phyloP scores from a whole-genome alignment of 2,888 invertebrate species.

The Cosmia trapezina region DNA sequence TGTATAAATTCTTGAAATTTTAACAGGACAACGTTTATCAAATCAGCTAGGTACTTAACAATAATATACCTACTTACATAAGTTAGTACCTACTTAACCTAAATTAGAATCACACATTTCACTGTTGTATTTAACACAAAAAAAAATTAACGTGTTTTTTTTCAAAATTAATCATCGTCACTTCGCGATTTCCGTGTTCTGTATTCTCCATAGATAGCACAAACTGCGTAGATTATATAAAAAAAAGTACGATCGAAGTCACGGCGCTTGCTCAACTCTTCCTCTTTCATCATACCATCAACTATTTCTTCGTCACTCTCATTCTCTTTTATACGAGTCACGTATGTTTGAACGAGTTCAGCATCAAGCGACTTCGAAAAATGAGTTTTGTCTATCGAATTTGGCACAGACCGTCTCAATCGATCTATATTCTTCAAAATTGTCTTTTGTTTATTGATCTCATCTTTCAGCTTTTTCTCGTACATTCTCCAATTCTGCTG shows the following conservation, averaged over 20 bases:
- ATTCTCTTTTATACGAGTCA: neutral
- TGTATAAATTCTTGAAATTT: too few relatives aligned
- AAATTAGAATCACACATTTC: neutral
- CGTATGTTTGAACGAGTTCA: constrained; percentile 13
- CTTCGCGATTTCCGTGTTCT: neutral
- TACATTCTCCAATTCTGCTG: neutral
- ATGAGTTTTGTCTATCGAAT: neutral
- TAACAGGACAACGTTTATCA: too few relatives aligned
- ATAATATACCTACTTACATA: too few relatives aligned
- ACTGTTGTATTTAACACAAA: neutral
- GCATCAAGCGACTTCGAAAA: constrained; percentile 4
- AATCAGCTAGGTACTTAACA: too few relatives aligned
- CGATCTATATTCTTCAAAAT: constrained; percentile 4
- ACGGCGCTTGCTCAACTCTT: too few relatives aligned
- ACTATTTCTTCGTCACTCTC: neutral
- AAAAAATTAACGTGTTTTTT: neutral
- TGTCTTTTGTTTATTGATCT: neutral
- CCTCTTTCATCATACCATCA: neutral
- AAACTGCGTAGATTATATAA: neutral
- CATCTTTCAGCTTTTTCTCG: neutral
- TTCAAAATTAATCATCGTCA: neutral
- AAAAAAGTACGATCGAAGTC: rapidly evolving
- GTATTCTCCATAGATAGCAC: constrained; percentile 12
- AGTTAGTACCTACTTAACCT: too few relatives aligned
- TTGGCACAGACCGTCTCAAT: neutral